Conservation (phyloP, 2,797 vertebrate genomes). For the Philypnodon macrostomus region DNA sequence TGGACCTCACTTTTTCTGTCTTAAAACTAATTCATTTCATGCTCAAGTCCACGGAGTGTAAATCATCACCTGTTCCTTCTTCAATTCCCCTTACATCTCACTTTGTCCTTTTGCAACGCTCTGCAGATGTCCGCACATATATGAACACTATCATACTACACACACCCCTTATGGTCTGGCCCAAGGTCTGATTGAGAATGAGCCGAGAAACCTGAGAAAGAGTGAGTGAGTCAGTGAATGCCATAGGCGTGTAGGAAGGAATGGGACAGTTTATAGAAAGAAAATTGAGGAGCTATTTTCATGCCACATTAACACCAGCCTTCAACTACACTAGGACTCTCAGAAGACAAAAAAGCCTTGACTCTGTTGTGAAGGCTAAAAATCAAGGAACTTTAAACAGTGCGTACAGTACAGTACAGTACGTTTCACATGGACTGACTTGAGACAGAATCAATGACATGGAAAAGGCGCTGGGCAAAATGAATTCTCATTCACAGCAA, state of each 20-base stretch:
- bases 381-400: too few species aligned
- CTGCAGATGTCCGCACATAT: constrained; percentile 16
- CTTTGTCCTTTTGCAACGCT: constrained; percentile 12
- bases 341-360: constrained; percentile 48
- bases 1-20: constrained; percentile 35
- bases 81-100: constrained; percentile 27
- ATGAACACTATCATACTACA: constrained; percentile 7
- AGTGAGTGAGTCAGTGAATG: constrained; percentile 48
- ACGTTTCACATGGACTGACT: constrained; percentile 50
- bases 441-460: constrained; percentile 46
- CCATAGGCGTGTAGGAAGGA: constrained; percentile 46
- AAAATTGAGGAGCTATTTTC: constrained; percentile 73
- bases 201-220: constrained; percentile 15
- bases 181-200: constrained; percentile 32
- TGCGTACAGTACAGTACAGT: constrained; percentile 52
- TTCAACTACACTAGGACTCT: constrained; percentile 44
- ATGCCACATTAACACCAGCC: constrained; percentile 70
- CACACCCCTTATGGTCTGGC: constrained; percentile 4
- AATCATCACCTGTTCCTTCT: constrained; percentile 46
- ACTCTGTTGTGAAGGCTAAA: constrained; percentile 62
- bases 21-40: constrained; percentile 63
- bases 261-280: constrained; percentile 49
- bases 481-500: constrained; percentile 55
- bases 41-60: constrained; percentile 47
- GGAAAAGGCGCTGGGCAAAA: constrained; percentile 6